Base-by-base conservation (phyloP, 2,888 invertebrate species). In the Drosophila imparisetae region DNA sequence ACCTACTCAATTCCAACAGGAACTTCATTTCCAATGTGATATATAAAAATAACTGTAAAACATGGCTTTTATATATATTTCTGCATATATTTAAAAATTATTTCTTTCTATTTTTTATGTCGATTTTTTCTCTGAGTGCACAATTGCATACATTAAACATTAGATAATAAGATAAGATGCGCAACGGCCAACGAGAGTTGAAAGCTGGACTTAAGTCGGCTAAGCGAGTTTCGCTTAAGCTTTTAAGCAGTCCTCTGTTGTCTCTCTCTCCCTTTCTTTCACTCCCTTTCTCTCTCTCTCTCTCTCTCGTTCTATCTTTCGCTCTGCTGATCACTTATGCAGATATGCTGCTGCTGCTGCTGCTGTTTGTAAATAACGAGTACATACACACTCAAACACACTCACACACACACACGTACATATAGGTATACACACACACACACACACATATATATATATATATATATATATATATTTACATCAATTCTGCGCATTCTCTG, bases 401-500 rank as follows among this genome's bases (percentile, higher is more conserved):
- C 29, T 13, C 6, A 50, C 15, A 11, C 2, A 11, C 2, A 2
- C 42, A 24, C 21, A 30, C 13, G 2, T 10, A 4, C n/a, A 10
- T 40, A n/a, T 40, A 40, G 40, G 15, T 7, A 15, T 48, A 24
- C 4, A 21, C 58, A 60, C 27, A 34, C 36, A 13, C 24, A 52
- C 38, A 5, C 15, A 29, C n/a, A 27, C 1, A 24, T 24, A 24
- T 21, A 15, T 1, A 42, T 18, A 60, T 52, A 15, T 42, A 18
- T 42, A 15, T 30, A 29, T 52, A 13, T 45, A 27, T 29, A 40
- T 24, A 24, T 29, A 15, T n/a, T n/a, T 50, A 40, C 32, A 29
- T 21, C 50, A 15, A 45, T 65, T 60, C 24, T 50, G 55, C 53
- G 27, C 34, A 21, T 29, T 42, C 40, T 61, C 24, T 32, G 53